Evolutionary conservation across 2,888 invertebrate genomes (phyloP), one percentile per base, ranked within the genome.

Genomic region (Morpho achilles): DNA sequence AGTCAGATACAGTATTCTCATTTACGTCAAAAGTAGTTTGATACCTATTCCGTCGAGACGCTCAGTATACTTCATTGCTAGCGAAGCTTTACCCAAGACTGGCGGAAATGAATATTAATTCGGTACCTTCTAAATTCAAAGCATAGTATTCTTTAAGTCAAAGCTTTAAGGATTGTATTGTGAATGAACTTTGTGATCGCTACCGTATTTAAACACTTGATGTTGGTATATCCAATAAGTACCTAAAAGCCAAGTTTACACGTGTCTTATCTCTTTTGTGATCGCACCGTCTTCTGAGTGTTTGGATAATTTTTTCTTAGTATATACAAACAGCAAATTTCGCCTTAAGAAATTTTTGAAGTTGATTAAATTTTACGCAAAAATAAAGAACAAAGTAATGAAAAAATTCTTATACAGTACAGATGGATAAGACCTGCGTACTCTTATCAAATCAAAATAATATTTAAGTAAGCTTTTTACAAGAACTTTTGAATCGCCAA

Each of bases 171-270:
- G 47, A 47, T 16, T 47, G 7, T 8, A 22, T 40, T 47, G 40
- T 22, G 9, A 9, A 22, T n/a, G 7, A n/a, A 4, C 5, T 22
- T n/a, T 8, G 42, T 10, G 48, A 49, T 55, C 69, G 64, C 67
- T 65, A 58, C 60, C 69, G 69, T 69, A 69, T 68, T 72, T 69
- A 71, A 71, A 73, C 68, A 67, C 72, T 66, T 73, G 72, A 65
- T 63, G 66, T 72, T 77, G 73, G 76, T 77, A 79, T 76, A 78
- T 74, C 74, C 68, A 72, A 71, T 58, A 65, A 65, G 68, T 67
- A 69, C 69, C 68, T 62, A 61, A 60, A 72, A 71, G 67, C 67
- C 65, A 62, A 68, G 62, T 63, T 68, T 63, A 55, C 57, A 43
- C 48, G 54, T 54, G 54, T 54, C 9, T 23, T 8, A n/a, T 43